A percentile compares a stretch with the other conserved stretches of the same genome.
phyloP scores from a whole-genome alignment of 2,888 invertebrate species.

The Ophion costatus region DNA sequence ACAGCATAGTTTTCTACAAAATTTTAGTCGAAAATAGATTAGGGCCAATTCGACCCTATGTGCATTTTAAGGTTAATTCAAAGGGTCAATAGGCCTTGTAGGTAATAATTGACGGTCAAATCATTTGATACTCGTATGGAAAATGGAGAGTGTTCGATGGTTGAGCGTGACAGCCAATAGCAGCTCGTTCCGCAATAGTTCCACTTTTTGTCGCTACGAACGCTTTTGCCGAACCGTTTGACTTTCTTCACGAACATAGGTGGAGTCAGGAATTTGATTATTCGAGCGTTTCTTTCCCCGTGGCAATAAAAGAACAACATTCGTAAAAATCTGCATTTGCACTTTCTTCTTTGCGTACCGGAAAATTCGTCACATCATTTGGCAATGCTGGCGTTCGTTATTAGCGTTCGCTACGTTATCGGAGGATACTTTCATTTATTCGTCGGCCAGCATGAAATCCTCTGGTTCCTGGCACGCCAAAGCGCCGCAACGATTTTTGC shows the following conservation, averaged over 20 bases:
- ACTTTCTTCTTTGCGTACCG: neutral
- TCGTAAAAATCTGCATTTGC: neutral
- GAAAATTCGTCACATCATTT: conserved; percentile 21
- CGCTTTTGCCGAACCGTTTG: neutral
- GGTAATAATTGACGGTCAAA: neutral
- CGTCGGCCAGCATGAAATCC: conserved; percentile 33
- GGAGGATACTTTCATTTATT: conserved; percentile 30
- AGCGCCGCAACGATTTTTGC: conserved; percentile 86
- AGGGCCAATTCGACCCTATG: neutral
- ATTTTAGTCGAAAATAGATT: neutral
- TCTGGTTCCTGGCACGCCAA: conserved; percentile 83
- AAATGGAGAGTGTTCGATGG: neutral
- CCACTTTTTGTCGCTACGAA: neutral
- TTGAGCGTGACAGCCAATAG: neutral
- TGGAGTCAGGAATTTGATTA: neutral
- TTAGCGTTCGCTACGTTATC: conserved; percentile 49
- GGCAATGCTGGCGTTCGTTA: conserved; percentile 50
- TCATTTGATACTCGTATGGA: neutral
- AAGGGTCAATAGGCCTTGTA: neutral
- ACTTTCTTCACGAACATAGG: neutral
- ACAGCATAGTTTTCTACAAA: no score
- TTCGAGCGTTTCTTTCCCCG: neutral
- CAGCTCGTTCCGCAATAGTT: neutral
- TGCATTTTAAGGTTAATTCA: neutral
- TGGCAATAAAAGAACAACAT: neutral